Evolutionary conservation across 2,888 invertebrate genomes (phyloP).

Genomic region (Drosophila flavopinicola): DNA sequence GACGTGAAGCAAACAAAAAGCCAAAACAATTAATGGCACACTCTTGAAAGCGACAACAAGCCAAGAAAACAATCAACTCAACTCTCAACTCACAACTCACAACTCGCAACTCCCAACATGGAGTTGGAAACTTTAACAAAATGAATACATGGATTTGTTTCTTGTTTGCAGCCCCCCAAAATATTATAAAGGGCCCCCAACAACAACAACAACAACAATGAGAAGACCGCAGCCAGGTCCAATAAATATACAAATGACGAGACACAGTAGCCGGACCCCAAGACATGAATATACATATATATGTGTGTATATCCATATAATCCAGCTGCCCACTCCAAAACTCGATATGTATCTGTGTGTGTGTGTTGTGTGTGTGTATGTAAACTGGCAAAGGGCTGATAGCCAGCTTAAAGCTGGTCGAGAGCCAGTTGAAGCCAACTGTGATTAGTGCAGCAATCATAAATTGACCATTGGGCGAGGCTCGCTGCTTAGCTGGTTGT

Average conservation of each 20-base stretch:
- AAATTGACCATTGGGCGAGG: slow-evolving; percentile 67
- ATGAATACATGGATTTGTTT: slow-evolving; percentile 22
- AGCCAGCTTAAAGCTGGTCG: slow-evolving; percentile 28
- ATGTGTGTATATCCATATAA: background rate
- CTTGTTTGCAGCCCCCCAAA: slow-evolving; percentile 19
- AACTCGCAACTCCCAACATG: slow-evolving; percentile 35
- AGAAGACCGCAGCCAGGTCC: slow-evolving; percentile 1
- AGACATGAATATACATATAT: background rate
- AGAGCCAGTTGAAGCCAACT: slow-evolving; percentile 57
- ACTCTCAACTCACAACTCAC: too few species aligned
- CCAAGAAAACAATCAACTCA: slow-evolving; percentile 40
- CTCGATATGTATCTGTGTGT: slow-evolving; percentile 24
- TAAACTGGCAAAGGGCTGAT: slow-evolving; percentile 29
- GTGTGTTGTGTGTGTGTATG: slow-evolving; percentile 22
- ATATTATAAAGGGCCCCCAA: slow-evolving; percentile 22
- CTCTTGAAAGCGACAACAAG: slow-evolving; percentile 53
- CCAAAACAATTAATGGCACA: slow-evolving; percentile 78
- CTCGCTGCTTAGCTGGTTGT: slow-evolving; percentile 11
- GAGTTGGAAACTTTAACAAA: slow-evolving; percentile 42
- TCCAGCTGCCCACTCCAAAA: slow-evolving; percentile 6
- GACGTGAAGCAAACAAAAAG: slow-evolving; percentile 33
- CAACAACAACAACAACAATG: too few species aligned
- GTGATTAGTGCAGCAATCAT: slow-evolving; percentile 78
- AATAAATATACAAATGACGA: slow-evolving; percentile 46
- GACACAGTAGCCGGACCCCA: slow-evolving; percentile 61